A percentile compares a stretch with the other conserved stretches of the same genome.
phyloP scores from a whole-genome alignment of 2,113 vertebrate species.

The Cavia porcellus region DNA sequence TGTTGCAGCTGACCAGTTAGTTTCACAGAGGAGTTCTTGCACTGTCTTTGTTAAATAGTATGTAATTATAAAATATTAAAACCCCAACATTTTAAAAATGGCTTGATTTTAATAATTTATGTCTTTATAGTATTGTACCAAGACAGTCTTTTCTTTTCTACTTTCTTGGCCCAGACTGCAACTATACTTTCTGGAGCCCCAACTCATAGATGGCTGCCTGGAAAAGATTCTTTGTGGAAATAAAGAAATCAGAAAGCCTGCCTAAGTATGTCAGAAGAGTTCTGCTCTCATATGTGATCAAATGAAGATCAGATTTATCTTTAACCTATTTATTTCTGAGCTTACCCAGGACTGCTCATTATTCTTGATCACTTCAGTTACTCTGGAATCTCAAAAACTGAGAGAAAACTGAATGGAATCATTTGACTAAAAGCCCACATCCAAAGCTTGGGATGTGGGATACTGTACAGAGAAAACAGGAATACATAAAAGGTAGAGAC shows the following conservation, averaged over 20 bases:
- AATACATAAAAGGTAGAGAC: neutral
- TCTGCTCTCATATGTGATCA: neutral
- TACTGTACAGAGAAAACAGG: neutral
- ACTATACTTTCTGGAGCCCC: neutral
- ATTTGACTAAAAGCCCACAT: neutral
- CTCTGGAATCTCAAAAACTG: neutral
- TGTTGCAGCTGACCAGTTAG: neutral
- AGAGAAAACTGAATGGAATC: neutral
- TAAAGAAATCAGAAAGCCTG: neutral
- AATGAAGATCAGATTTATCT: neutral
- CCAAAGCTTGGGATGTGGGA: neutral
- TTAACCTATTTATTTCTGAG: slow-evolving; percentile 62
- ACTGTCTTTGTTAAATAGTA: slow-evolving; percentile 37
- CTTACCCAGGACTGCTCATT: neutral
- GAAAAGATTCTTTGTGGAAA: slow-evolving; percentile 31
- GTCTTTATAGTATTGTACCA: neutral
- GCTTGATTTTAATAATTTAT: slow-evolving; percentile 42
- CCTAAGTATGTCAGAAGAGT: neutral
- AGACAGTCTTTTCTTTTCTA: neutral
- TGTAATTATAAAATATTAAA: slow-evolving; percentile 58
- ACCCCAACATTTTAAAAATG: neutral
- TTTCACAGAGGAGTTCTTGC: slow-evolving; percentile 17
- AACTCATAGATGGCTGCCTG: neutral
- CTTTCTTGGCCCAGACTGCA: neutral
- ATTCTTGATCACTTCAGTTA: slow-evolving; percentile 12